A percentile compares a stretch with the other conserved stretches of the same genome.
These are phyloP conservation scores for Loxodonta africana DNA, from an alignment of 2,113 vertebrate species.

Conservation along the genomic window DNA sequence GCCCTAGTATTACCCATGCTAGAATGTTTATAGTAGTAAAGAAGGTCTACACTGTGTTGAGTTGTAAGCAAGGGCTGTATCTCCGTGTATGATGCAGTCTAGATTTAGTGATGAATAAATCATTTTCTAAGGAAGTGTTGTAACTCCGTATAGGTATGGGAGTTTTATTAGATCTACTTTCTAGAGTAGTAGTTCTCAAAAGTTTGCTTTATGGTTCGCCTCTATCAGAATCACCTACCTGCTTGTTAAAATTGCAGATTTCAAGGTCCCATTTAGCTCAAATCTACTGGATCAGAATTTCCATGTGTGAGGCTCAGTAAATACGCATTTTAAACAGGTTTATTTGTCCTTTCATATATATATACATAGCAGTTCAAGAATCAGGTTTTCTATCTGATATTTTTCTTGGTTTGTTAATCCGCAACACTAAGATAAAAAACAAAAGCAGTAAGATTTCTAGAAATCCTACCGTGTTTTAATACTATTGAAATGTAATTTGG, in stretches of 20 bases:
- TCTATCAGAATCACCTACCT: neutral
- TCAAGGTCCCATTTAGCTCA: neutral
- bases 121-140: neutral
- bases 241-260: neutral
- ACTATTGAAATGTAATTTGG: neutral
- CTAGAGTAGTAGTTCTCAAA: neutral
- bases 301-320: neutral
- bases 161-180: neutral
- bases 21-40: neutral
- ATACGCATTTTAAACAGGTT: neutral
- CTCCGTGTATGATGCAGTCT: neutral
- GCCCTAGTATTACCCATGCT: neutral
- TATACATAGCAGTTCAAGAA: neutral
- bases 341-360: neutral
- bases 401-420: conserved; percentile 23
- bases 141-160: neutral
- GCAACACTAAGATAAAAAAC: neutral
- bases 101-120: neutral
- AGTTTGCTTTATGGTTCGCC: neutral
- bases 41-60: neutral
- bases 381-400: neutral
- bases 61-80: neutral
- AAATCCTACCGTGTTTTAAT: conserved; percentile 15
- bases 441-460: neutral
- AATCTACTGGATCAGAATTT: neutral